Evolutionary conservation across 92 coral and sea anemone species (phyloP), one percentile per base, ranked within the genome.

Genomic region (Palythoa grandiflora): DNA sequence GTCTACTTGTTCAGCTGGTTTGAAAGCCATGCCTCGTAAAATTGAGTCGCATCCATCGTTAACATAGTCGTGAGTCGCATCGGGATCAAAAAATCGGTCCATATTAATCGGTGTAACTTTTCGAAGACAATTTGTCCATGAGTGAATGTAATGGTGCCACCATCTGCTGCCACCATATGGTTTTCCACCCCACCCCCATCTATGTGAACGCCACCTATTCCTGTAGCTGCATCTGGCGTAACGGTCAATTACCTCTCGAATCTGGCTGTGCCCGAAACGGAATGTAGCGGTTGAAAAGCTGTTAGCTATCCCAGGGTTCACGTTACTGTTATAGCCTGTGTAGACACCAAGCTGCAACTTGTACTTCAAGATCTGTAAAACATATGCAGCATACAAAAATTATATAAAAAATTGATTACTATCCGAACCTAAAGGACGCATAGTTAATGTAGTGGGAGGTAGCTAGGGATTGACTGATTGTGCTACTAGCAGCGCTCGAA

Each of bases 71-170:
- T 66, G 66, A 5, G 40, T 15, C 44, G 86, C 74, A 63, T 81
- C 86, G 11, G 86, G 86, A 47, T 81, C 86, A 66, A 81, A 81
- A 44, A 81, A 81, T 38, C 86, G 71, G 63, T 81, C 86, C 86
- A 81, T 81, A 38, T 48, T 14, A 17, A 81, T 65, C 11, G 86
- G 75, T 3, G 61, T 20, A 6, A 65, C 1, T 19, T 51, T 63
- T 12, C 13, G 19, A 1, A 44, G 6, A 47, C 17, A 9, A 70
- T 2, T 4, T 44, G 50, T 44, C 50, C 50, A 44, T 44, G 7
- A 44, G 50, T 44, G 50, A 4, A 8, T 4, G 50, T 44, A 44
- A 6, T 44, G 1, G 7, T 44, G 7, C 5, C 4, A 8, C 50
- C 50, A 44, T 0, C 6, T 44, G 50, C 50, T 8, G 50, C 50